Percentiles rank a stretch among this genome's conserved stretches.
These are phyloP conservation scores for Cyanoramphus novaezelandiae DNA, from an alignment of 2,113 vertebrate species.

Conservation along the genomic window DNA sequence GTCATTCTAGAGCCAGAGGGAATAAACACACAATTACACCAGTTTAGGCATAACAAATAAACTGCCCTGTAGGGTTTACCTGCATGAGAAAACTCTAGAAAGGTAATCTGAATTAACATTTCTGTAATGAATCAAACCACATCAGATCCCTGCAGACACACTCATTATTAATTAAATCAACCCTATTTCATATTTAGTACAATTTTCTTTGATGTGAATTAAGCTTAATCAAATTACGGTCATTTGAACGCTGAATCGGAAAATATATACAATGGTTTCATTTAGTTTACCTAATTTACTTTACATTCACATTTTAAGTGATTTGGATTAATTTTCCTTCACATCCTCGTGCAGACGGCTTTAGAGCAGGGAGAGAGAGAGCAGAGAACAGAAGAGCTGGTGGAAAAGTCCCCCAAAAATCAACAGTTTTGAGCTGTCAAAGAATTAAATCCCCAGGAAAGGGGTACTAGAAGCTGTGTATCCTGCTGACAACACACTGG, in stretches of 20 bases:
- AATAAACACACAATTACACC: neutral
- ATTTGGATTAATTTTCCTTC: neutral
- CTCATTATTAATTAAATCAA: conserved; percentile 66
- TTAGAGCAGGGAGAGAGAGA: neutral
- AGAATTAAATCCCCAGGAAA: neutral
- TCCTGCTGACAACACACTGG: neutral
- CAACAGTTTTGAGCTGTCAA: neutral
- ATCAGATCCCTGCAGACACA: conserved; percentile 52
- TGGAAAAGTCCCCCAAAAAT: neutral
- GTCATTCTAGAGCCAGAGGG: neutral
- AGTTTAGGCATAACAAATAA: neutral
- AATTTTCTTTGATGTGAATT: conserved; percentile 52
- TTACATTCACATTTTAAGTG: neutral
- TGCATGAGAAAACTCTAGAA: neutral
- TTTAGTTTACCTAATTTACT: conserved; percentile 42
- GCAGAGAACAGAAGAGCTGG: neutral
- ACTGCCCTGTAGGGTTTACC: neutral
- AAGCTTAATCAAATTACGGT: conserved; percentile 60
- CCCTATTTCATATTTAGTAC: conserved; percentile 43
- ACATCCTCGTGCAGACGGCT: neutral
- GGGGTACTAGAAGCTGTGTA: neutral
- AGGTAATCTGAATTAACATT: conserved; percentile 50
- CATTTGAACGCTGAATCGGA: conserved; percentile 5
- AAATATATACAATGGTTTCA: conserved; percentile 22
- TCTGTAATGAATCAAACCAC: conserved; percentile 45